These are phyloP conservation scores for Spodoptera litura DNA, from an alignment of 1,140 invertebrate species.

Conservation along the genomic window DNA sequence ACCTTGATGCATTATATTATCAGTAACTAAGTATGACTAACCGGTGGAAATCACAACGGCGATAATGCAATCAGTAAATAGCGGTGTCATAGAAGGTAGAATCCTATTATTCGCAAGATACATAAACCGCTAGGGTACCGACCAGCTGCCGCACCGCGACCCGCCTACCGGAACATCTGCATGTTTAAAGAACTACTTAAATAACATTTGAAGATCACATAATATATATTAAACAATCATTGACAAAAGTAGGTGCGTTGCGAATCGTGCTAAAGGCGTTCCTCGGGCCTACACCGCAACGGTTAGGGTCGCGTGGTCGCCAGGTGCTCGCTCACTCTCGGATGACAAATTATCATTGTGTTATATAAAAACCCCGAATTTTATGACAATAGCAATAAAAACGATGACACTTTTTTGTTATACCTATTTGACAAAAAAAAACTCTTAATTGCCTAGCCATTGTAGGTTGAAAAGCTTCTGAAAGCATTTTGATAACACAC, in stretches of 20 bases:
- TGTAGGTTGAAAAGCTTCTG: constrained; percentile 27
- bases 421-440: constrained; percentile 55
- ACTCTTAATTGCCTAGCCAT: constrained; percentile 43
- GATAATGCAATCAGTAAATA: constrained; percentile 34
- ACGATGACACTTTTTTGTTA: constrained; percentile 62
- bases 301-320: constrained; percentile 73
- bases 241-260: constrained; percentile 76
- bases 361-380: constrained; percentile 61
- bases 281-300: neutral
- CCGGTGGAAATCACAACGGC: constrained; percentile 13
- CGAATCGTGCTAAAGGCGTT: constrained; percentile 66
- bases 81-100: constrained; percentile 12
- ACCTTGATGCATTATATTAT: constrained; percentile 41
- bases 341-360: constrained; percentile 81
- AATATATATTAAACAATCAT: constrained; percentile 82
- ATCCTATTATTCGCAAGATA: constrained; percentile 45
- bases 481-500: constrained; percentile 18
- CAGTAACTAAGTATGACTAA: constrained; percentile 25
- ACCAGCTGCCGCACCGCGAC: constrained; percentile 67
- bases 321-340: constrained; percentile 73
- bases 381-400: constrained; percentile 64
- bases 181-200: constrained; percentile 81
- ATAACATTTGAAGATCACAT: constrained; percentile 79
- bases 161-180: constrained; percentile 69
- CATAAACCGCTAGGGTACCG: constrained; percentile 54